Base-by-base conservation (phyloP, 2,113 vertebrate species). In the human (Homo sapiens) region DNA sequence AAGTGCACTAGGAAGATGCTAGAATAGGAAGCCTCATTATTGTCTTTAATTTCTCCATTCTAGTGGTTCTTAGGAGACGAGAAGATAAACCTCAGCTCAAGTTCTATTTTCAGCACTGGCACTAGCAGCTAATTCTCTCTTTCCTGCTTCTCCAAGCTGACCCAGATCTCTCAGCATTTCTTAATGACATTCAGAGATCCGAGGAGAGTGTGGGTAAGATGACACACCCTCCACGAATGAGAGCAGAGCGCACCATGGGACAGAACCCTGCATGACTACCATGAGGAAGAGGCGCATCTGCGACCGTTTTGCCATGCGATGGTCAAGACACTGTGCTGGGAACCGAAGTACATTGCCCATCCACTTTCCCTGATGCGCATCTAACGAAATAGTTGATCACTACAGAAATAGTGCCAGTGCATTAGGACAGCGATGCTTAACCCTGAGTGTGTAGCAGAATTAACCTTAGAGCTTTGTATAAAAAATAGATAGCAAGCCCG, bases 221-320 rank as follows among this genome's bases (percentile, higher is more conserved):
- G 82, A 73, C 27, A 48, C 2, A 10, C 1, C 79, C 50, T 61
- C 82, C 32, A 23, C 20, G 13, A 18, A 55, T 12, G 22, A 3
- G 22, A 79, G 93, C 1, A 0, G 5, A 8, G 30, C 0, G 8
- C 13, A 11, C 32, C 10, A 3, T 0, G 14, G 32, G 23, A 25
- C 2, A 27, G 78, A 72, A 61, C 16, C 12, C 17, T 38, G 70
- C 70, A 1, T 2, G 17, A 18, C 9, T 5, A 27, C 68, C 25
- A 3, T 0, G 0, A 35, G 57, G 50, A 61, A 75, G 17, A 70
- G 57, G 76, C 23, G 0, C 35, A 3, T 66, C 12, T 3, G 35
- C 70, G 68, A 25, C 2, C 4, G 20, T 2, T 27, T 3, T n/a
- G 40, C 73, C 40, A 68, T 8, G 1, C 2, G 7, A 79, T 22